Base-by-base conservation (phyloP, 2,113 vertebrate genomes). In the Pollachius pollachius region DNA sequence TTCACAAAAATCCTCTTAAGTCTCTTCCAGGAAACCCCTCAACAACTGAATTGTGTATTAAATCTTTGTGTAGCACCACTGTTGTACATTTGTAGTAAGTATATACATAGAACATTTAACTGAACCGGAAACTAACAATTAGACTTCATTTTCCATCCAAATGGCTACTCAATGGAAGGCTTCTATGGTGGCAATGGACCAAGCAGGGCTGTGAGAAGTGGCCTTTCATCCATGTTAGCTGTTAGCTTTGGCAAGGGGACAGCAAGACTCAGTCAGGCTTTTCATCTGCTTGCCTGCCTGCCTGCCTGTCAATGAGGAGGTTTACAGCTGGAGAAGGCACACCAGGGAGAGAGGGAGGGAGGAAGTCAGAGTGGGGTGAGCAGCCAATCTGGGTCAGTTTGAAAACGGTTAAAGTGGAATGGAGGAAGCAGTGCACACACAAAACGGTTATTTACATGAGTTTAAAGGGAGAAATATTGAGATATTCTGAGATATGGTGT, bases 241-340 rank as follows among this genome's bases (percentile, higher is more conserved):
- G 79, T 85, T 88, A 67, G 86, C 80, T 84, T 86, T 91, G 88
- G 87, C 88, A 84, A 67, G 5, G 18, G 19, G 73, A 79, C 78
- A 71, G 76, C 58, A 64, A 70, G 61, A 48, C 65, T 80, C 58
- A 60, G 75, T 77, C 72, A 64, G 80, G 64, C 70, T 70, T 72
- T 71, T 48, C 41, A 48, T 48, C 41, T 48, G 41, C 41, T 48
- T 13, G 41, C 41, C 41, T 48, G 41, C 41, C 79, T 78, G 76
- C 70, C 71, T 70, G 79, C 64, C 71, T 75, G 74, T 63, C 71
- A 78, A 75, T 27, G 69, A 76, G 66, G 69, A 76, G 48, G 23
- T 67, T 37, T 68, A 48, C 70, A 41, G 73, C 57, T 37, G 66
- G 68, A 69, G 69, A 59, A 17, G 70, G 68, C 30, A 74, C 57